phyloP scores from a whole-genome alignment of 2,888 invertebrate species.

The Oxycera nigricornis region DNA sequence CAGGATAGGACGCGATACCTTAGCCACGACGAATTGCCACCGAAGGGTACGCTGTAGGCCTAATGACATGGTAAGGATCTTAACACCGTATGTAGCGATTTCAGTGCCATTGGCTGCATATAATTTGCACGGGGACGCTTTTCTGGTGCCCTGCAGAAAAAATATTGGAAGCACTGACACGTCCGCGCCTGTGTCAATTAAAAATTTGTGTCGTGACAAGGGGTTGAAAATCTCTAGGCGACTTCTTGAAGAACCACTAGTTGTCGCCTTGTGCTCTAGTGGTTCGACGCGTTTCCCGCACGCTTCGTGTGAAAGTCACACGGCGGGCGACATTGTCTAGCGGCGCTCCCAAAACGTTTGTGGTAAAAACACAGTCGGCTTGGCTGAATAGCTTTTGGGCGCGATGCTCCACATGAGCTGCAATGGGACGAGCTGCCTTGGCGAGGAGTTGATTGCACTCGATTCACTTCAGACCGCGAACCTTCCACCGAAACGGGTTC shows the following conservation, averaged over 20 bases:
- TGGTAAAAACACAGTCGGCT: not conserved
- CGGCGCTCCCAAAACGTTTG: not conserved
- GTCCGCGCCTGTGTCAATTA: slow-evolving; percentile 31
- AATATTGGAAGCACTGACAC: too few relatives aligned
- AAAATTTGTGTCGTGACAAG: not conserved
- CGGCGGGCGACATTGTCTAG: not conserved
- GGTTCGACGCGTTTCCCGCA: not conserved
- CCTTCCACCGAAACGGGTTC: not conserved
- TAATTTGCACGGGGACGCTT: too few relatives aligned
- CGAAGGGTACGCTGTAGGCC: slow-evolving; percentile 41
- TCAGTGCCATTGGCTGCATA: not conserved
- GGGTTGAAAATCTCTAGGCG: not conserved
- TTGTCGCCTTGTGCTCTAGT: not conserved
- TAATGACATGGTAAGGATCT: slow-evolving; percentile 23
- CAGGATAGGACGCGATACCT: slow-evolving; percentile 40
- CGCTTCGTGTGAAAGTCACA: not conserved
- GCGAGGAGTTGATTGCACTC: too few relatives aligned
- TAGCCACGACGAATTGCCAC: slow-evolving; percentile 43
- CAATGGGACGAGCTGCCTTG: too few relatives aligned
- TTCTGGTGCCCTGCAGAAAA: too few relatives aligned
- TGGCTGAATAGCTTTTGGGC: not conserved
- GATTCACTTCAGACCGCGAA: not conserved
- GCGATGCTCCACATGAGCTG: too few relatives aligned
- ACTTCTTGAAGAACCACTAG: not conserved
- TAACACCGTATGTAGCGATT: slow-evolving; percentile 29